phyloP scores from a whole-genome alignment of 2,888 invertebrate species.

The Taenaris catops region DNA sequence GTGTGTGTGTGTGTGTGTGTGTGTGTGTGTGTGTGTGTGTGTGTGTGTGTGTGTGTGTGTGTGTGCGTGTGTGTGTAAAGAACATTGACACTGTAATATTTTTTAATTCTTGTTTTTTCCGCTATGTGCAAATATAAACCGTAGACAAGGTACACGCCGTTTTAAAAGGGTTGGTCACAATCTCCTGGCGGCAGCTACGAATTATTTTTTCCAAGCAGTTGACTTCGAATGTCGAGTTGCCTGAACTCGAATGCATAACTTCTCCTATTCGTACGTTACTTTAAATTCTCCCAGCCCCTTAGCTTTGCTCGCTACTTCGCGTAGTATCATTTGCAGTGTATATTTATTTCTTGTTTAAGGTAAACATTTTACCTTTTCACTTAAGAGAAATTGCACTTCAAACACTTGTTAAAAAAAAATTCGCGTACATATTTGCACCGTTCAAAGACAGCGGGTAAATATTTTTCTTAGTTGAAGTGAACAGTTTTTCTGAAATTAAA shows the following conservation, averaged over 20 bases:
- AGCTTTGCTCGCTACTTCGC: slow-evolving; percentile 59
- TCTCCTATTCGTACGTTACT: slow-evolving; percentile 74
- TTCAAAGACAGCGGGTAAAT: slow-evolving; percentile 24
- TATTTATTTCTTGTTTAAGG: slow-evolving; percentile 42
- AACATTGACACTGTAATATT: background rate
- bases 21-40: too few relatives aligned
- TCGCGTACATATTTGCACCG: slow-evolving; percentile 23
- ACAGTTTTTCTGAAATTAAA: slow-evolving; percentile 14
- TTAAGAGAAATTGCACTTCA: slow-evolving; percentile 34
- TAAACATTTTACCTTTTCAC: slow-evolving; percentile 35
- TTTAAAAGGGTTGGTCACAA: slow-evolving; percentile 23
- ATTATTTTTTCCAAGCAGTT: slow-evolving; percentile 77
- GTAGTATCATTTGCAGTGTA: slow-evolving; percentile 51
- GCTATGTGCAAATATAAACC: background rate
- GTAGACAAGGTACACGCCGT: slow-evolving; percentile 13
- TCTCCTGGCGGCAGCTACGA: slow-evolving; percentile 53
- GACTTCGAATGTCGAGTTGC: slow-evolving; percentile 72
- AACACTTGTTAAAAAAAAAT: slow-evolving; percentile 30
- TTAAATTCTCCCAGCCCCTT: slow-evolving; percentile 68
- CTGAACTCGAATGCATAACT: slow-evolving; percentile 70
- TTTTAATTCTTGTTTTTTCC: background rate
- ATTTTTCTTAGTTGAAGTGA: slow-evolving; percentile 12
- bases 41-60: too few relatives aligned
- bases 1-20: too few relatives aligned
- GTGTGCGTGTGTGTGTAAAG: too few relatives aligned